Evolutionary conservation across 2,113 vertebrate species (phyloP), one percentile per base, ranked within the genome.

Genomic region (Forbesichthys papilliferus): DNA sequence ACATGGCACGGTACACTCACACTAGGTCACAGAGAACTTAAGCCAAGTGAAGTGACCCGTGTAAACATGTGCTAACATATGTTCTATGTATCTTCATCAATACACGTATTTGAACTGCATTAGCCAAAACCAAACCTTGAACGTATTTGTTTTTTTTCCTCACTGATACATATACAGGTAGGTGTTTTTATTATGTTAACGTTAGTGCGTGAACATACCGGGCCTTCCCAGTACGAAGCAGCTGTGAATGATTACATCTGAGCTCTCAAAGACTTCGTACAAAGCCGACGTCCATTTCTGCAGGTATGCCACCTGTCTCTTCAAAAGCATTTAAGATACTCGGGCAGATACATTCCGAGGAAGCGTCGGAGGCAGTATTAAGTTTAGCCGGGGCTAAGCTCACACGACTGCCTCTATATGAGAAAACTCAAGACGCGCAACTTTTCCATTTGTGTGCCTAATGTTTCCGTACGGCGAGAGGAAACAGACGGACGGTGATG

Each of bases 401-500:
- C 7, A 8, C 36, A 8, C 36, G 36, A 5, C 18, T 49, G 18
- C 11, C 46, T 14, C 47, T 61, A 66, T 72, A 20, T 16, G 1
- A 18, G 10, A 49, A 11, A 47, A 48, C 42, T 47, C 27, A 27
- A 27, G 2, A 3, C 27, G 27, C 2, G 27, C 27, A 27, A 27
- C 27, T 27, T 27, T 27, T 27, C 27, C 27, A 3, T 27, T 27
- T 27, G 27, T 27, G 27, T 27, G 66, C 46, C 56, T 80, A 51
- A 33, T 64, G 79, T 80, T 79, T 76, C 57, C 76, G 79, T 78
- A 80, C 68, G 62, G 11, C 1, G 71, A 74, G 74, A 63, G 79
- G 75, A 79, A 83, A 70, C 73, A 67, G 75, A 79, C 78, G 74
- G 87, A 78, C 62, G 82, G 77, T 85, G 84, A 82, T 48, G 52